phyloP scores from a whole-genome alignment of 2,888 invertebrate genomes.

The Caenorhabditis plicata region DNA sequence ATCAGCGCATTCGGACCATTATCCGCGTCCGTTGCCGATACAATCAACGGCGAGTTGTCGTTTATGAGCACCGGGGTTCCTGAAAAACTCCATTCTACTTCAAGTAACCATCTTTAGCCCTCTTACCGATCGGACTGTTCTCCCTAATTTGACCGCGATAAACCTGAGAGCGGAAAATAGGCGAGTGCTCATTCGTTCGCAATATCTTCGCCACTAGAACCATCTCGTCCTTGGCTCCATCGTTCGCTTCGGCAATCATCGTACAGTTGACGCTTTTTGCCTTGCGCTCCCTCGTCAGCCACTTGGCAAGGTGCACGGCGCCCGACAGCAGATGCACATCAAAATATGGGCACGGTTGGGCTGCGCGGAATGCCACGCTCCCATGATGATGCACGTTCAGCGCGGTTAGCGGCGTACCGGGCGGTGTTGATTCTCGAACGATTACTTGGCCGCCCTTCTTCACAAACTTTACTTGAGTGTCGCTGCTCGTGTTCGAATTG shows the following conservation, averaged over 20 bases:
- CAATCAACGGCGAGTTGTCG: conserved; percentile 75
- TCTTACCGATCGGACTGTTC: conserved; percentile 65
- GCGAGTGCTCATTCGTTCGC: conserved; percentile 53
- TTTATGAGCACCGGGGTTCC: neutral
- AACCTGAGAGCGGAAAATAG: conserved; percentile 73
- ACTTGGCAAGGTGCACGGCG: conserved; percentile 32
- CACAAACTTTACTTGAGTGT: conserved; percentile 16
- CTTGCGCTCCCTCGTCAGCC: conserved; percentile 39
- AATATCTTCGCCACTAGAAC: conserved; percentile 41
- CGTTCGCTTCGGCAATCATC: conserved; percentile 19
- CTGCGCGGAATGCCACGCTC: conserved; percentile 16
- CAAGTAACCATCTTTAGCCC: too few species aligned
- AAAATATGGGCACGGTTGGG: conserved; percentile 34
- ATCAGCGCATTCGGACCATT: conserved; percentile 82
- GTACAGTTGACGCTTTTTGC: conserved; percentile 37
- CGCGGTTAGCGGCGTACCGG: conserved; percentile 30
- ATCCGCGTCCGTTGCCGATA: conserved; percentile 82
- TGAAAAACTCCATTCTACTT: neutral
- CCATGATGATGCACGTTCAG: conserved; percentile 24
- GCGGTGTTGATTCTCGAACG: conserved; percentile 27
- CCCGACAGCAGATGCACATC: conserved; percentile 42
- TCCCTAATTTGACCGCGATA: conserved; percentile 80
- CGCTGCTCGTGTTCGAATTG: conserved; percentile 11
- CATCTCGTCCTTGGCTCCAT: conserved; percentile 29
- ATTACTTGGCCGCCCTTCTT: conserved; percentile 11